Evolutionary conservation across 2,797 vertebrate genomes (phyloP).

Genomic region (Darevskia nairensis): DNA sequence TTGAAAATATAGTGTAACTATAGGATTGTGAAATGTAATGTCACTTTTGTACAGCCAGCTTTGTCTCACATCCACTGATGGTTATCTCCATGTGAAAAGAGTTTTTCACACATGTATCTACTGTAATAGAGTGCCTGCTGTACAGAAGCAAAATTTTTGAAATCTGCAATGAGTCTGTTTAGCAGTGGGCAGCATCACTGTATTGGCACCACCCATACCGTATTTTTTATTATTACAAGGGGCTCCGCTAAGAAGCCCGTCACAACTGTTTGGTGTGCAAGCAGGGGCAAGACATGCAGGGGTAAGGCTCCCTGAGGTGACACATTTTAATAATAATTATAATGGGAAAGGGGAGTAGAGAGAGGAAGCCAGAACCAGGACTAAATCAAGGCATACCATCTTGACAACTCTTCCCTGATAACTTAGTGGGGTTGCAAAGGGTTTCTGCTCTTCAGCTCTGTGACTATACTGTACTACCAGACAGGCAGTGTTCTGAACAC

Average conservation of each 20-base stretch:
- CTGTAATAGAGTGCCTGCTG: neutral
- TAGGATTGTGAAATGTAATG: neutral
- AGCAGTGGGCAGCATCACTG: neutral
- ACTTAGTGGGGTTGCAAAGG: neutral
- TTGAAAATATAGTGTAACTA: neutral
- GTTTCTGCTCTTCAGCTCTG: neutral
- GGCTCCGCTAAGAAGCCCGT: neutral
- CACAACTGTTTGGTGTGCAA: neutral
- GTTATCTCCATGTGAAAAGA: neutral
- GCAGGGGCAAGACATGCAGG: neutral
- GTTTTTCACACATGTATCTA: neutral
- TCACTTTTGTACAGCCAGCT: neutral
- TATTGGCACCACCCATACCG: neutral
- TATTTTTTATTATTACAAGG: conserved; percentile 1
- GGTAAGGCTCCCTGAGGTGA: neutral
- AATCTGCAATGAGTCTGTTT: neutral
- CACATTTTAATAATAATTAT: neutral
- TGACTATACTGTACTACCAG: neutral
- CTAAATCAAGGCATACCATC: neutral
- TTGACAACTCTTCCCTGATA: neutral
- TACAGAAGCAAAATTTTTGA: neutral
- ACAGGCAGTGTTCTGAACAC: neutral
- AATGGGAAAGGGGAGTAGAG: neutral
- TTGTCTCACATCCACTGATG: neutral
- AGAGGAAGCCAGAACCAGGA: neutral